phyloP scores from a whole-genome alignment of 2,797 vertebrate genomes.

The Chiloscyllium punctatum region DNA sequence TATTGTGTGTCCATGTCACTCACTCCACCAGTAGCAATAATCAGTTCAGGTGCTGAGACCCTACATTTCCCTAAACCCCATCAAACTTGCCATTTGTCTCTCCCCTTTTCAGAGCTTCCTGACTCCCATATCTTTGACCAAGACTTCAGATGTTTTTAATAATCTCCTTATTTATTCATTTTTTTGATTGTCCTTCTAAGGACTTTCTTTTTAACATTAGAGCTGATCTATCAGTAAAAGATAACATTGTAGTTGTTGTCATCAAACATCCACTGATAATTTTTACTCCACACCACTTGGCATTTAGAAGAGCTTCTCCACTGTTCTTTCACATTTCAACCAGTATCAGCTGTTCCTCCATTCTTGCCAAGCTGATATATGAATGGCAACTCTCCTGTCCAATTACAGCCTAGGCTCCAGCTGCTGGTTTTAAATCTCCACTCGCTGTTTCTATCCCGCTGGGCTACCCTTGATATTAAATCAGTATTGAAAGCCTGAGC shows the following conservation, averaged over 20 bases:
- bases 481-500: slow-evolving; percentile 10
- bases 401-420: background rate
- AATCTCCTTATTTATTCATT: background rate
- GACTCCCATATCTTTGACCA: background rate
- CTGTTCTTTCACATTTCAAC: background rate
- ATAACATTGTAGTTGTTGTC: background rate
- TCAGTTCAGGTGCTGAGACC: background rate
- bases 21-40: background rate
- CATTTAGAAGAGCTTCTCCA: background rate
- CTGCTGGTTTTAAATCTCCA: slow-evolving; percentile 28
- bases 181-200: background rate
- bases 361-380: background rate
- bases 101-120: background rate
- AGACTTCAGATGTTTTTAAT: background rate
- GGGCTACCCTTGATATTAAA: background rate
- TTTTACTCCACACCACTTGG: background rate
- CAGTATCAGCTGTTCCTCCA: background rate
- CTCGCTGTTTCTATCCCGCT: background rate
- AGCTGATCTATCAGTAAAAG: background rate
- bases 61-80: background rate
- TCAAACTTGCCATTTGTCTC: background rate
- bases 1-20: no score
- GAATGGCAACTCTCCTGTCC: background rate
- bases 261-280: background rate
- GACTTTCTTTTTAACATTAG: background rate